Base-by-base conservation (phyloP, 2,888 invertebrate species). In the Onthophagus sagittarius region DNA sequence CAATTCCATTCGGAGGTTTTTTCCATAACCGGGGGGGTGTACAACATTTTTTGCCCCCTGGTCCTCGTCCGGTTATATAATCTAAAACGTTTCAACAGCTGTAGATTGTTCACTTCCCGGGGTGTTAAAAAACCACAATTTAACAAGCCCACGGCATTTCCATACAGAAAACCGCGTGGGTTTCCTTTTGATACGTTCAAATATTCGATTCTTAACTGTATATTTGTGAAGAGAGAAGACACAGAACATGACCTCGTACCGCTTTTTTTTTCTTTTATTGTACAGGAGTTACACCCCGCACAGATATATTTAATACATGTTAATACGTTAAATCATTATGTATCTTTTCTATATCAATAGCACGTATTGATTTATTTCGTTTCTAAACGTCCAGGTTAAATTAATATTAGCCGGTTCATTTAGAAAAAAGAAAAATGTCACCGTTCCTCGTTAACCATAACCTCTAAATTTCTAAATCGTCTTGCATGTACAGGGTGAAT, bases 41-140 rank as follows among this genome's bases (percentile, higher is more conserved):
- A 32, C 71, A 63, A 62, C 15, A 72, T 74, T 75, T 71, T 69
- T 71, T 63, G 63, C 71, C 78, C 76, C 76, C 77, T 71, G 77
- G 75, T 77, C 77, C 77, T 72, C 76, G 78, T 76, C 76, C 77
- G 76, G 82, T 85, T 85, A 84, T 84, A 84, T 84, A 84, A 85
- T 83, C 83, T 77, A 80, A 81, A 81, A 79, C 78, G 81, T 81
- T 80, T 79, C 80, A 84, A 83, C 84, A 84, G 84, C 84, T 85
- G 84, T 84, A 83, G 82, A 69, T 72, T 75, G 73, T 71, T 72
- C 71, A 67, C 62, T 15, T 71, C 71, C 67, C 71, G 53, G 15
- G n/a, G 15, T 63, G 11, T 70, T 63, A 39, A 74, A 72, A 72
- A 23, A 23, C 23, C 69, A 7, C 72, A 32, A 32, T 11, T 23